Base-by-base conservation (phyloP, 1,140 invertebrate species). In the Temnothorax curvispinosus region DNA sequence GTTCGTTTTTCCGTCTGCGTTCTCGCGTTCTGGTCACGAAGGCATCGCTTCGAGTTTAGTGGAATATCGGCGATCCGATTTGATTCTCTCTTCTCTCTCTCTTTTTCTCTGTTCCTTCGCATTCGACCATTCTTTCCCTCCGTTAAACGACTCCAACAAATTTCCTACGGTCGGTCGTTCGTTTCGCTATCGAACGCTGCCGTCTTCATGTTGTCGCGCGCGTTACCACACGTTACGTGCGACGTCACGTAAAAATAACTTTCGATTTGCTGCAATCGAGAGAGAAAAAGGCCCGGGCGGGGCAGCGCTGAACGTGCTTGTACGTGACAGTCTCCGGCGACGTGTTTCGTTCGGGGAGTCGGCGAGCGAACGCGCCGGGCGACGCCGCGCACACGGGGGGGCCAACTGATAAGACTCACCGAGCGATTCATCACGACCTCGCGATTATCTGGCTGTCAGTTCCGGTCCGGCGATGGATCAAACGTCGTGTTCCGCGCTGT, bases 161-260 rank as follows among this genome's bases (percentile, higher is more conserved):
- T 88, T 88, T 85, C 87, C 72, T 32, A n/a, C 50, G 74, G 52
- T 88, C 50, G 74, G 41, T 88, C 87, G 80, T 88, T 72, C 88
- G 58, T 78, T 58, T 71, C 56, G 50, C 11, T 86, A 75, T 76
- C 74, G 56, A 60, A 69, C 88, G 58, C 4, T 13, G 77, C 87
- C 78, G 86, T 93, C 87, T 92, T 89, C 69, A 71, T 62, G 81
- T 92, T 52, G 76, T 69, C 58, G 52, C 50, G 52, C 50, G 41
- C 41, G 65, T n/a, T 35, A 54, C 62, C 80, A 50, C 44, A 67
- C 62, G 71, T 69, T 38, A 67, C 58, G 71, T 64, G 58, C 77
- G 84, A 72, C 75, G 72, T 88, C 86, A 86, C 87, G 88, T 91
- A 91, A 91, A 93, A 92, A 90, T 92, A 92, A 91, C 88, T 38